Percentiles rank a stretch among this genome's conserved stretches.
Evolutionary conservation across 2,113 vertebrate genomes (phyloP).

Genomic region (Arenaria interpres): DNA sequence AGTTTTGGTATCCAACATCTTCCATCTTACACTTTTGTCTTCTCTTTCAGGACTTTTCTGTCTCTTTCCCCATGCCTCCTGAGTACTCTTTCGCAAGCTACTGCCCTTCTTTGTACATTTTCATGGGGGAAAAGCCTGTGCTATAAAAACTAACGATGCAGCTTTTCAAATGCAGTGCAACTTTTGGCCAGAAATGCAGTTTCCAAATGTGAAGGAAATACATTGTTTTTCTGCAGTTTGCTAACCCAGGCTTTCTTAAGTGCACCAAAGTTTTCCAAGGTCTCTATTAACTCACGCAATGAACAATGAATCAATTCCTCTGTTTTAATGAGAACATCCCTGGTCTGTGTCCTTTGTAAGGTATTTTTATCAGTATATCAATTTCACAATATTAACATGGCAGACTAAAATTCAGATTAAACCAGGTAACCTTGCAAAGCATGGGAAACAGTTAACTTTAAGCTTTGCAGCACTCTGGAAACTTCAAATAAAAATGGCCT

Average conservation of each 20-base stretch:
- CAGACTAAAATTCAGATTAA: neutral
- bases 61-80: neutral
- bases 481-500: neutral
- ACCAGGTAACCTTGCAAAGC: neutral
- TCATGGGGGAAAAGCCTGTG: neutral
- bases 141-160: neutral
- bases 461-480: neutral
- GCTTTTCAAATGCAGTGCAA: neutral
- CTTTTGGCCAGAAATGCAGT: neutral
- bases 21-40: rapidly evolving
- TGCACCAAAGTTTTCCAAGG: neutral
- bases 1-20: neutral
- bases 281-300: neutral
- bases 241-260: neutral
- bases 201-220: neutral
- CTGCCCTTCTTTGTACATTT: neutral
- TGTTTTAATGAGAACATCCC: neutral
- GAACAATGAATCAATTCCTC: neutral
- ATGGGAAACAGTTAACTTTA: neutral
- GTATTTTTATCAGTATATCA: neutral
- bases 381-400: neutral
- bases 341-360: neutral
- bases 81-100: neutral
- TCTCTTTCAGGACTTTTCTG: neutral
- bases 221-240: neutral